Percentiles rank a stretch among this genome's conserved stretches.
Conservation (phyloP, 2,888 invertebrate genomes). For the Pemphredon lugubris region DNA sequence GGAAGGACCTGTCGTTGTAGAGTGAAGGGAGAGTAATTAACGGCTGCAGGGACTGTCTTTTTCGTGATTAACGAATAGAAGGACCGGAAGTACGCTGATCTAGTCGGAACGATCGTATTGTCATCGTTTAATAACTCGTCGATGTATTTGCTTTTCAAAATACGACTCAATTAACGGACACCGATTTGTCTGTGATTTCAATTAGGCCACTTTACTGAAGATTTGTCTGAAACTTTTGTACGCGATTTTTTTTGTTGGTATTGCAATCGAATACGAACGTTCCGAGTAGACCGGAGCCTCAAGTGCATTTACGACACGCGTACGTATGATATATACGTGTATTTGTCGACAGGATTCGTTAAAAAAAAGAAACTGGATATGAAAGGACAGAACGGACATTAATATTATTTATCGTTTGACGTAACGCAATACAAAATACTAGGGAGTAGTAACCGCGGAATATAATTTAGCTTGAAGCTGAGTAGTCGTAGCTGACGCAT, state of each 20-base stretch:
- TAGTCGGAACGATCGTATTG: conserved; percentile 53
- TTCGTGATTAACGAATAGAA: conserved; percentile 21
- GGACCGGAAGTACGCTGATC: conserved; percentile 45
- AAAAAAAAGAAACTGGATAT: conserved; percentile 15
- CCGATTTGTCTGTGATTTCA: too few species aligned
- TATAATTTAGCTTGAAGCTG: conserved; percentile 69
- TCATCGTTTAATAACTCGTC: conserved; percentile 30
- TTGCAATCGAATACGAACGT: too few species aligned
- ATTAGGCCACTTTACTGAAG: too few species aligned
- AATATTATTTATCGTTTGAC: conserved; percentile 40
- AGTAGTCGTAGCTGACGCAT: conserved; percentile 65
- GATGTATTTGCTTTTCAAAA: too few species aligned
- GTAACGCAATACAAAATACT: conserved; percentile 27
- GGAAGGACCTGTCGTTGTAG: too few species aligned
- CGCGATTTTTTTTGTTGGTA: too few species aligned
- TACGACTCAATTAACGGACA: conserved; percentile 1
- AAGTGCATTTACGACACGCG: conserved; percentile 57
- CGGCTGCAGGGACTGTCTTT: conserved; percentile 35
- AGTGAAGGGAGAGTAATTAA: neutral
- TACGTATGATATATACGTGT: conserved; percentile 25
- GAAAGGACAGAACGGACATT: conserved; percentile 5
- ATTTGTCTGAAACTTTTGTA: too few species aligned
- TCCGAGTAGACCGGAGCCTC: conserved; percentile 49
- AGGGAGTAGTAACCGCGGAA: conserved; percentile 50
- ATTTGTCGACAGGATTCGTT: conserved; percentile 29